Evolutionary conservation across 2,797 vertebrate species (phyloP).

Genomic region (Lepus oiostolus): DNA sequence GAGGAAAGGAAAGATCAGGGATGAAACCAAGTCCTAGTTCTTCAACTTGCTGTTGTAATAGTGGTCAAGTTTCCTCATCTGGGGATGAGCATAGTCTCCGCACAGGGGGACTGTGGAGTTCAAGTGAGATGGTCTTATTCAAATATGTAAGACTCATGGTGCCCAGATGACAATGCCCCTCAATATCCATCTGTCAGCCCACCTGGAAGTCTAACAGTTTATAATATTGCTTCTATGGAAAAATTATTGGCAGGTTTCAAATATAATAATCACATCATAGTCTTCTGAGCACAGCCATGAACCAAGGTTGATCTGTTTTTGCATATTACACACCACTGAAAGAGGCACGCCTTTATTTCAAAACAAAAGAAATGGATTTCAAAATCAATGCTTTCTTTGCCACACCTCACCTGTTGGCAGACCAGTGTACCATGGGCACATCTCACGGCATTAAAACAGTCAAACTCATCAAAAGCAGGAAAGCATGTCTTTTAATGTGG

Average conservation of each 20-base stretch:
- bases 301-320: constrained; percentile 20
- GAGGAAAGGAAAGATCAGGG: background rate
- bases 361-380: constrained; percentile 70
- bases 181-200: background rate
- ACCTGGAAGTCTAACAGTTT: background rate
- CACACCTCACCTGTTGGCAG: constrained; percentile 25
- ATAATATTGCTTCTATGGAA: background rate
- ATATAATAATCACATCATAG: background rate
- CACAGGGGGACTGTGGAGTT: background rate
- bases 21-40: background rate
- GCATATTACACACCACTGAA: background rate
- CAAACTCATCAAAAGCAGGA: background rate
- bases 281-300: constrained; percentile 16
- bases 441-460: background rate
- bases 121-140: background rate
- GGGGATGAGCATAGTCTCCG: background rate
- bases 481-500: background rate
- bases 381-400: constrained; percentile 44
- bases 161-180: background rate
- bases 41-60: background rate
- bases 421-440: background rate
- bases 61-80: background rate
- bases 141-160: background rate
- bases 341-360: constrained; percentile 70
- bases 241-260: constrained; percentile 28